These are phyloP conservation scores for Silurus asotus DNA, from an alignment of 2,113 vertebrate species.

Conservation along the genomic window DNA sequence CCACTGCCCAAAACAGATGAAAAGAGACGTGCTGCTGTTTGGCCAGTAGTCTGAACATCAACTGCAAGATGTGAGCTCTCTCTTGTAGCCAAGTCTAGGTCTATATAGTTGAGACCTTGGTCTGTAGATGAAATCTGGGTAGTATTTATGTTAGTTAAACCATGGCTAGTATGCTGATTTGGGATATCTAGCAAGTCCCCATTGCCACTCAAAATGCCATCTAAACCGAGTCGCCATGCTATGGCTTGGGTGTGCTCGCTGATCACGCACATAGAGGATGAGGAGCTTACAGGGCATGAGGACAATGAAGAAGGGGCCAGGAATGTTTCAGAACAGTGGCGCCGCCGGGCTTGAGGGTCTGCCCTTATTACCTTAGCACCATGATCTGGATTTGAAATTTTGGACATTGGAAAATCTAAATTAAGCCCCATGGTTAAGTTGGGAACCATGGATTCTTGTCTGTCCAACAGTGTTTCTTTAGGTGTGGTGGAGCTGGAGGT, in stretches of 20 bases:
- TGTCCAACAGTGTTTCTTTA: conserved; percentile 65
- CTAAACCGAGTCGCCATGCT: conserved; percentile 70
- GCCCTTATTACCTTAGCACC: conserved; percentile 69
- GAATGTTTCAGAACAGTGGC: conserved; percentile 79
- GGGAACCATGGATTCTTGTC: conserved; percentile 62
- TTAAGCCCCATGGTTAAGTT: conserved; percentile 58
- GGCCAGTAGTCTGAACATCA: conserved; percentile 64
- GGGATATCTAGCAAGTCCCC: conserved; percentile 58
- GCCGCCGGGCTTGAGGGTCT: conserved; percentile 69
- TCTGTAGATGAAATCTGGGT: conserved; percentile 66
- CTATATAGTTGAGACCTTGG: conserved; percentile 81
- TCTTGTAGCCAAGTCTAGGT: conserved; percentile 79
- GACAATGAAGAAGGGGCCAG: conserved; percentile 65
- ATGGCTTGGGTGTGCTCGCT: conserved; percentile 71
- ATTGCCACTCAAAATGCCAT: conserved; percentile 68
- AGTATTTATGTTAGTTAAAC: conserved; percentile 55
- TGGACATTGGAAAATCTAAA: conserved; percentile 71
- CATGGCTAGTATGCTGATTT: conserved; percentile 55
- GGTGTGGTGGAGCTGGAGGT: conserved; percentile 58
- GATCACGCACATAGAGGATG: conserved; percentile 69
- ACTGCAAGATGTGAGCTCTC: conserved; percentile 63
- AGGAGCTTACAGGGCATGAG: conserved; percentile 52
- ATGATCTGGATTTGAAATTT: conserved; percentile 72
- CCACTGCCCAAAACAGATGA: conserved; percentile 61
- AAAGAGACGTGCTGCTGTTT: conserved; percentile 67